Conservation (phyloP, 2,113 vertebrate genomes). For the Ranitomeya variabilis region DNA sequence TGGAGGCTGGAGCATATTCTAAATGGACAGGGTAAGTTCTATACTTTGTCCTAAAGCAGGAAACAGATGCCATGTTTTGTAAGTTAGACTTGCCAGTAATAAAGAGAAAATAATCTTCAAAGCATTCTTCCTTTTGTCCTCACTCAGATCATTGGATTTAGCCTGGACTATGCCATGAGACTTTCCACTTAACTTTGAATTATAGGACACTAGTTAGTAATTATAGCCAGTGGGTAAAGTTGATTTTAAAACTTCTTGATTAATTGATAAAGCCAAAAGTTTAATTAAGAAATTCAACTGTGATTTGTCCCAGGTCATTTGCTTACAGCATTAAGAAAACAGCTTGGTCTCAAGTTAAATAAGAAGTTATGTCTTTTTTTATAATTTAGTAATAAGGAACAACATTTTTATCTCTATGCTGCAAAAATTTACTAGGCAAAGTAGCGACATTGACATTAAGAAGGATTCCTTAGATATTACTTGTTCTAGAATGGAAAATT, state of each 20-base stretch:
- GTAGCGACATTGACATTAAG: neutral
- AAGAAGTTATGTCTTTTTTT: too few species aligned
- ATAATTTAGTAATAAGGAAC: neutral
- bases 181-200: constrained; percentile 4
- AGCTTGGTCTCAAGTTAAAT: neutral
- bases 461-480: neutral
- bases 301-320: constrained; percentile 2
- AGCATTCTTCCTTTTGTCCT: constrained; percentile 31
- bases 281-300: neutral
- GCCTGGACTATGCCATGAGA: neutral
- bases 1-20: neutral
- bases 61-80: constrained; percentile 47
- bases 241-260: constrained; percentile 7
- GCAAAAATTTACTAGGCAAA: neutral
- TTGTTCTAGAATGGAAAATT: neutral
- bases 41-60: constrained; percentile 36
- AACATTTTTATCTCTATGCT: neutral
- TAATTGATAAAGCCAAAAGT: neutral
- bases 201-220: constrained; percentile 21
- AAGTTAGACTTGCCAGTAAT: constrained; percentile 11
- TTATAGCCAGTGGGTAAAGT: neutral
- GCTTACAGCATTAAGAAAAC: neutral
- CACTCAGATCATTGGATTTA: neutral
- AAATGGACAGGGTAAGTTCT: constrained; percentile 20
- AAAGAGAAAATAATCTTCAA: constrained; percentile 36